Base-by-base conservation (phyloP, 1,140 invertebrate species). In the Tachypleus tridentatus region DNA sequence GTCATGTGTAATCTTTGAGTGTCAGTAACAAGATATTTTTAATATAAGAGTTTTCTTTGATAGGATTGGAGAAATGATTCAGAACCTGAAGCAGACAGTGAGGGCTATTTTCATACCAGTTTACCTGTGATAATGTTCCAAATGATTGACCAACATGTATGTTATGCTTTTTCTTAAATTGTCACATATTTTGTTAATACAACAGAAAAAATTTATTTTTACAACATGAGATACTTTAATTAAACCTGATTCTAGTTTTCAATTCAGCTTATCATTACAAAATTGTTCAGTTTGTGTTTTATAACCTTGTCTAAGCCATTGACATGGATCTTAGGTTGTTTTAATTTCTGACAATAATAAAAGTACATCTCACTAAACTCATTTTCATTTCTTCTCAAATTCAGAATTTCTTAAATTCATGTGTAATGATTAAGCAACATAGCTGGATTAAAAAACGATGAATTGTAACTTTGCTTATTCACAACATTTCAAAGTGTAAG, bases 51-150 rank as follows among this genome's bases (percentile, higher is more conserved):
- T 57, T 9, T 64, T 4, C 62, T 71, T 61, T 69, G 70, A 48
- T 61, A 81, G 73, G 94, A 97, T 76, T 84, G 83, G 82, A 91
- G 89, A 85, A 85, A 82, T 71, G 83, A 84, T 61, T 79, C 82
- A 52, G 76, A 84, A 64, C 91, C 92, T 2, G 90, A 93, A 68
- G 83, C 85, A 67, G 88, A 88, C 74, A 84, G 87, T 70, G 74
- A 80, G 61, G 82, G 82, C 49, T 92, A 88, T 74, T 95, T 87
- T 77, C 90, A 94, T 72, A 97, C 94, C 0, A 87, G 91, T 59
- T 86, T 94, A 7, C 94, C 96, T 4, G 87, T 97, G 64, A 95
- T 98, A 65, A 89, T 98, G 63, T 97, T 97, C 77, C 90, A 97
- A 79, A 98, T 98, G 95, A 91, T 98, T 64, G 91, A 96, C 78